Evolutionary conservation across 2,888 invertebrate genomes (phyloP).

Genomic region (Heliconius ismenius): DNA sequence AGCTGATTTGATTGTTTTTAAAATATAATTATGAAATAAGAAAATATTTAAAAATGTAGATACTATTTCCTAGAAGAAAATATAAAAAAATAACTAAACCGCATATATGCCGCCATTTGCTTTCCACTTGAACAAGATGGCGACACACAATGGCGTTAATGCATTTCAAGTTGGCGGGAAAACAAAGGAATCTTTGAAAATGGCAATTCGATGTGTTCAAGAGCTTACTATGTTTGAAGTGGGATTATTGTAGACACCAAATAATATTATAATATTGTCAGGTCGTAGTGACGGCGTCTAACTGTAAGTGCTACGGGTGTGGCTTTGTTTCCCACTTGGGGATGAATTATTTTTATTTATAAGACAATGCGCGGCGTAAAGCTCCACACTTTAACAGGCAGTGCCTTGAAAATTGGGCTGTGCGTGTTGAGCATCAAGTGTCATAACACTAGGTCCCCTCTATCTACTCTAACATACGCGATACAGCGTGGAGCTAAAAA

Average conservation of each 20-base stretch:
- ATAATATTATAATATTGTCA: constrained; percentile 8
- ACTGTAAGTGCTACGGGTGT: not conserved
- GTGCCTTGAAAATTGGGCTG: no score
- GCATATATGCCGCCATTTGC: constrained; percentile 32
- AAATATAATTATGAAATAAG: no score
- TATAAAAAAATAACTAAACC: not conserved
- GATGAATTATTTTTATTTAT: no score
- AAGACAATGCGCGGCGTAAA: no score
- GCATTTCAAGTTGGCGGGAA: constrained; percentile 41
- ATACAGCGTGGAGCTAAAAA: no score
- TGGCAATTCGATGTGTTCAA: constrained; percentile 33
- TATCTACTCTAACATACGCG: no score
- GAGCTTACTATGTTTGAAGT: constrained; percentile 23
- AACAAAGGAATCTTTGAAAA: constrained; percentile 35
- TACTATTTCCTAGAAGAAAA: not conserved
- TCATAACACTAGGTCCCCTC: no score
- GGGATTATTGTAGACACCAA: constrained; percentile 15
- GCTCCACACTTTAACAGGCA: no score
- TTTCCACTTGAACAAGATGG: constrained; percentile 45
- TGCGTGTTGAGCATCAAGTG: no score
- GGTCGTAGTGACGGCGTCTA: not conserved
- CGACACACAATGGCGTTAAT: constrained; percentile 44
- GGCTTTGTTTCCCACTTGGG: not conserved
- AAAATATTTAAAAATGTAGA: no score
- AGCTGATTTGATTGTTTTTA: no score